Evolutionary conservation across 2,113 vertebrate species (phyloP).

Genomic region (Boulengeromyrus knoepffleri): DNA sequence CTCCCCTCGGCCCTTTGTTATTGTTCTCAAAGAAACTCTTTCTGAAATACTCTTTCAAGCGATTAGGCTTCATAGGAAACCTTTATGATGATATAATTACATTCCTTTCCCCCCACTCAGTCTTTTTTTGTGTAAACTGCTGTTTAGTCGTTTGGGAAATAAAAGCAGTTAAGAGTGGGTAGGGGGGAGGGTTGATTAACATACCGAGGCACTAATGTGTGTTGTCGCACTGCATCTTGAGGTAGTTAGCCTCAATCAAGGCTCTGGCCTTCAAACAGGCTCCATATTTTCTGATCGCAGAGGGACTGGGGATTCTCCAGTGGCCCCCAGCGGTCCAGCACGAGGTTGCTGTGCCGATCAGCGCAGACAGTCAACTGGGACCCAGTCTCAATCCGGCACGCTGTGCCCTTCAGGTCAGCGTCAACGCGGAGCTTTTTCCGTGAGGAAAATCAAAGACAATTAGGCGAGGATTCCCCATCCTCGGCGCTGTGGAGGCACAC

Average conservation of each 20-base stretch:
- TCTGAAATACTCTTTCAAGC: conserved; percentile 34
- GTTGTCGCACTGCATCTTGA: conserved; percentile 54
- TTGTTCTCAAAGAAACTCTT: conserved; percentile 27
- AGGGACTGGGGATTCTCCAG: neutral
- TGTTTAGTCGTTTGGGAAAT: conserved; percentile 30
- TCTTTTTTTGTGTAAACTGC: conserved; percentile 23
- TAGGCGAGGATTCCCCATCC: neutral
- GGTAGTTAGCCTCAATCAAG: conserved; percentile 55
- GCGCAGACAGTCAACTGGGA: neutral
- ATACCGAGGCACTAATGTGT: conserved; percentile 38
- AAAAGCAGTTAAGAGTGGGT: conserved; percentile 33
- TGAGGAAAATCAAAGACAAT: neutral
- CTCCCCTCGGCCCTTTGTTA: conserved; percentile 11
- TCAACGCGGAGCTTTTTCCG: neutral
- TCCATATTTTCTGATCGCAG: neutral
- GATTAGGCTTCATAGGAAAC: conserved; percentile 36
- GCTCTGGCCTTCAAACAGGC: conserved; percentile 9
- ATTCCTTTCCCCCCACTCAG: conserved; percentile 37
- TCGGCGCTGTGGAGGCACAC: neutral
- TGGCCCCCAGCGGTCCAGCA: neutral
- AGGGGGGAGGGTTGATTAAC: conserved; percentile 48
- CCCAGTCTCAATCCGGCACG: neutral
- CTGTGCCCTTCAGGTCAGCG: neutral
- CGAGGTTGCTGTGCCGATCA: neutral
- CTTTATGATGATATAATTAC: conserved; percentile 49